phyloP scores from a whole-genome alignment of 2,888 invertebrate genomes.

The Parochlus steinenii region DNA sequence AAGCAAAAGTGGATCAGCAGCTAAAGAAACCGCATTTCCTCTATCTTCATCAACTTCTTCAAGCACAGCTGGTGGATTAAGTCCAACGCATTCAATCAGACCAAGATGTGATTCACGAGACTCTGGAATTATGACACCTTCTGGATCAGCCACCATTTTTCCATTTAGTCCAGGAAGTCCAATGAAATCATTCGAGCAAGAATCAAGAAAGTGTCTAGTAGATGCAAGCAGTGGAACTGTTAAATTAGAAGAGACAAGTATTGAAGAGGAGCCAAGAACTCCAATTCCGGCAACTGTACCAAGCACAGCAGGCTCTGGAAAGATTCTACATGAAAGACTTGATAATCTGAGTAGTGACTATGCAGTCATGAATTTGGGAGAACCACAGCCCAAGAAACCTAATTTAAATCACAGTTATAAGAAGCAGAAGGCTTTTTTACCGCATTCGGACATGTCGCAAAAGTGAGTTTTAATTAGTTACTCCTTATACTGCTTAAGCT shows the following conservation, averaged over 20 bases:
- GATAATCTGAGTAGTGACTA: constrained; percentile 16
- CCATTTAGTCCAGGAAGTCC: constrained; percentile 52
- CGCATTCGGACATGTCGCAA: too few relatives aligned
- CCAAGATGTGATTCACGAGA: constrained; percentile 30
- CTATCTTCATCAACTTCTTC: constrained; percentile 12
- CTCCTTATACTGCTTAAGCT: too few relatives aligned
- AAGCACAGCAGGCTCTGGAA: constrained; percentile 1
- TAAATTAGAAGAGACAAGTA: constrained; percentile 19
- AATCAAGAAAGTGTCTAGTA: constrained; percentile 22
- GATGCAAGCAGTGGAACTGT: constrained; percentile 25
- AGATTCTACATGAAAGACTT: constrained; percentile 11
- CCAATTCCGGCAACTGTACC: constrained; percentile 1
- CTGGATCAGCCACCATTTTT: constrained; percentile 46
- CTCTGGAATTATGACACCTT: constrained; percentile 33
- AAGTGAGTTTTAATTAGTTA: too few relatives aligned
- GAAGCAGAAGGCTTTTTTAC: too few relatives aligned
- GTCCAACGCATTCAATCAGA: constrained; percentile 17
- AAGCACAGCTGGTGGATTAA: constrained; percentile 13
- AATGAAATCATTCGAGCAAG: constrained; percentile 30
- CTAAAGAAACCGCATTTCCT: constrained; percentile 17
- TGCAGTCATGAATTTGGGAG: constrained; percentile 17
- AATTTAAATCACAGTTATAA: too few relatives aligned
- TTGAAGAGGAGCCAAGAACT: constrained; percentile 8
- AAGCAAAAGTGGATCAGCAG: constrained; percentile 7
- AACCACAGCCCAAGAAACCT: constrained; percentile 10